Percentiles rank a stretch among this genome's conserved stretches.
Conservation (phyloP, 2,888 invertebrate genomes). For the Drosophila sordidapex region DNA sequence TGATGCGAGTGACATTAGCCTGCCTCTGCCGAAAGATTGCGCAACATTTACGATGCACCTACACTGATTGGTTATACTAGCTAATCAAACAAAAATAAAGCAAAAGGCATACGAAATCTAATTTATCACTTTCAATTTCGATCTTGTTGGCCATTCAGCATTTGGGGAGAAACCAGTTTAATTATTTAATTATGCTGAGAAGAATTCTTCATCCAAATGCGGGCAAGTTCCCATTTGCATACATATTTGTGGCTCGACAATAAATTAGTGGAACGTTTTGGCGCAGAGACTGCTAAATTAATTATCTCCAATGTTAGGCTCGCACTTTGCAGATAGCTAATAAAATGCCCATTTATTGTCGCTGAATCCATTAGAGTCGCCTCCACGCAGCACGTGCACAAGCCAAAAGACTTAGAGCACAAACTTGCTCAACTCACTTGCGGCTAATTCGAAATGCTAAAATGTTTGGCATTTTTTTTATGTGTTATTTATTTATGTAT, state of each 20-base stretch:
- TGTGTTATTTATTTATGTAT: not conserved
- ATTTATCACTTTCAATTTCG: conserved; percentile 65
- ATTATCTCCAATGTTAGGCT: conserved; percentile 1
- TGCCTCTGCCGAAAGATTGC: conserved; percentile 6
- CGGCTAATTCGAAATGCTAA: conserved; percentile 52
- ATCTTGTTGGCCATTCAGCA: conserved; percentile 51
- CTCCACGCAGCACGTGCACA: conserved; percentile 41
- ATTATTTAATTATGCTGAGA: conserved; percentile 59
- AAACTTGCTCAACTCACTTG: conserved; percentile 50
- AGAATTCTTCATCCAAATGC: conserved; percentile 57
- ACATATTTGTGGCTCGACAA: conserved; percentile 54
- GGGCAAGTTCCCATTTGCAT: conserved; percentile 63
- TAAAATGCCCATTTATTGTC: conserved; percentile 60
- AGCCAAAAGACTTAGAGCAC: conserved; percentile 60
- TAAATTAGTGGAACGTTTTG: conserved; percentile 47
- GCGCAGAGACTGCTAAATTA: conserved; percentile 10
- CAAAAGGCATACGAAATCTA: conserved; percentile 31
- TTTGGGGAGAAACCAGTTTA: conserved; percentile 65
- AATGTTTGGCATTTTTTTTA: conserved; percentile 19
- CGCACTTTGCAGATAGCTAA: conserved; percentile 38
- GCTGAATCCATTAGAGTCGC: conserved; percentile 20
- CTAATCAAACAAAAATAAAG: not conserved
- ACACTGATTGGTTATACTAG: conserved; percentile 15
- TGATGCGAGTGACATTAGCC: conserved; percentile 32
- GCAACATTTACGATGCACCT: conserved; percentile 27